Conservation (phyloP, 1,140 invertebrate species). For the Zaprionus capensis region DNA sequence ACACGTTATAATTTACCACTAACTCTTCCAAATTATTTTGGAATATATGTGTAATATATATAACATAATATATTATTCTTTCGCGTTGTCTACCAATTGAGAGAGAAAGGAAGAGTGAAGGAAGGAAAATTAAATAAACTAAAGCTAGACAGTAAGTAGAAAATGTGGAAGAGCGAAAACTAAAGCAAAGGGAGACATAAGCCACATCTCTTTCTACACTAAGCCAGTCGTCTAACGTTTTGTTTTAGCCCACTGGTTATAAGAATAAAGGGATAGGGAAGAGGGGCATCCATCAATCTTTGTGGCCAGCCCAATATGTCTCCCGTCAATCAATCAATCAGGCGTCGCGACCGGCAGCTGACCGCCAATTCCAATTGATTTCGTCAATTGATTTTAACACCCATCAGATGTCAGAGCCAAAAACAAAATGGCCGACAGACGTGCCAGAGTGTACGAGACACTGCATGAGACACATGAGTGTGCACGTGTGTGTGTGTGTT, state of each 20-base stretch:
- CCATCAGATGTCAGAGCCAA: conserved; percentile 73
- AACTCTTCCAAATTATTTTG: too few species aligned
- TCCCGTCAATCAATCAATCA: conserved; percentile 78
- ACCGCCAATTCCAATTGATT: conserved; percentile 84
- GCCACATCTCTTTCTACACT: too few species aligned
- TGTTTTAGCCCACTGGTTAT: not conserved
- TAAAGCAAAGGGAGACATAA: too few species aligned
- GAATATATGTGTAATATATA: too few species aligned
- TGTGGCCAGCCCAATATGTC: conserved; percentile 68
- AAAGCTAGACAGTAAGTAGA: too few species aligned
- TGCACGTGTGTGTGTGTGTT: conserved; percentile 40
- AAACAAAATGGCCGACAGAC: conserved; percentile 77
- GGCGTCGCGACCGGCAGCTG: conserved; percentile 42
- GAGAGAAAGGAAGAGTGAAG: too few species aligned
- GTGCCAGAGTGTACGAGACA: conserved; percentile 14
- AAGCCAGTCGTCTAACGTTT: not conserved
- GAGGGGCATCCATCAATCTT: conserved; percentile 65
- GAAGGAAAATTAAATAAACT: too few species aligned
- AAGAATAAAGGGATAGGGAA: not conserved
- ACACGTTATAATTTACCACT: too few species aligned
- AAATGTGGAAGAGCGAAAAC: too few species aligned
- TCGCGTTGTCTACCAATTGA: too few species aligned
- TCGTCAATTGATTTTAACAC: conserved; percentile 84
- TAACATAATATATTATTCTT: too few species aligned
- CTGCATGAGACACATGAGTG: conserved; percentile 12